phyloP scores from a whole-genome alignment of 2,797 vertebrate species.

The Coregonus suidteri region DNA sequence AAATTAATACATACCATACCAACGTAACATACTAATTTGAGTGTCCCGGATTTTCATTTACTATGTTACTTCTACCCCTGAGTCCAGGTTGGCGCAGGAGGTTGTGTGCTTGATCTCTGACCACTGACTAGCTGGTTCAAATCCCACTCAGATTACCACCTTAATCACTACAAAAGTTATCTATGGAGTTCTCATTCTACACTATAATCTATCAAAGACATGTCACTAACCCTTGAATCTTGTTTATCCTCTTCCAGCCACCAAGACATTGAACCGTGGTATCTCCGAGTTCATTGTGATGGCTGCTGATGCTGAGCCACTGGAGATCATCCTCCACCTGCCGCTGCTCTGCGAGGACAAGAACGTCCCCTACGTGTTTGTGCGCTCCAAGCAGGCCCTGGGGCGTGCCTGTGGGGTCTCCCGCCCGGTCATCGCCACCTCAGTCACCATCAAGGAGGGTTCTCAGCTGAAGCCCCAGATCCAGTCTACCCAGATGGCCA shows the following conservation, averaged over 20 bases:
- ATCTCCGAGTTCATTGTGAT: conserved; percentile 97
- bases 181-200: not conserved
- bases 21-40: too few relatives aligned
- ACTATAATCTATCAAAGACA: not conserved
- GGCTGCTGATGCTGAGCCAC: conserved; percentile 93
- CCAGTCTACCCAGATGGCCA: conserved; percentile 92
- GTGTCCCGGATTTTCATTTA: too few relatives aligned
- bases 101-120: not conserved
- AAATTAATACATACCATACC: too few relatives aligned
- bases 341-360: conserved; percentile 95
- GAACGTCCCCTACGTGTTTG: conserved; percentile 95
- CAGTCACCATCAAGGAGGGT: conserved; percentile 96
- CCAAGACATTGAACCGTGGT: conserved; percentile 95
- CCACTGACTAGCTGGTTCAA: not conserved
- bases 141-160: not conserved
- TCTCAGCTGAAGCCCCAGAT: conserved; percentile 98
- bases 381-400: conserved; percentile 95
- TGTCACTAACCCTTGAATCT: not conserved
- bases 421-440: conserved; percentile 92
- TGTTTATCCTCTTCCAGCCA: conserved; percentile 75
- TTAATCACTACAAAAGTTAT: not conserved
- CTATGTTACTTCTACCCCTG: too few relatives aligned
- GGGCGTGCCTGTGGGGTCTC: conserved; percentile 94
- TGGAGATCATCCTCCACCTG: conserved; percentile 97
- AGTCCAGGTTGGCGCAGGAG: not conserved